phyloP scores from a whole-genome alignment of 1,140 invertebrate genomes.

The Lamellibrachia luymesi region DNA sequence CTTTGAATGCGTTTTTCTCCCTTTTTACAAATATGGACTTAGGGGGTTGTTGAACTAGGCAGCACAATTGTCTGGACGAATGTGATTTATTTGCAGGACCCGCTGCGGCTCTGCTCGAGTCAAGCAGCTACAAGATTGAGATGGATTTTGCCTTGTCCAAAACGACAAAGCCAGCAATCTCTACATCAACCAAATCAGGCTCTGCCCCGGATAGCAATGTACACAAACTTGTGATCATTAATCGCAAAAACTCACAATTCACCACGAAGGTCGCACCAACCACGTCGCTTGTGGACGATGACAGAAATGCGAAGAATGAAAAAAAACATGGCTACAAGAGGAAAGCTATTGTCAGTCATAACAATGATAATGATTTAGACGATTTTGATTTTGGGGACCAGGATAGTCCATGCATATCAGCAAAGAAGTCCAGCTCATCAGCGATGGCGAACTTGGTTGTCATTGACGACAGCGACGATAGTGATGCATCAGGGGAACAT shows the following conservation, averaged over 20 bases:
- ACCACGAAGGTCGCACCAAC: background rate
- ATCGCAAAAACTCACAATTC: conserved; percentile 11
- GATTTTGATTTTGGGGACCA: conserved; percentile 2
- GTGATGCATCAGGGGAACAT: background rate
- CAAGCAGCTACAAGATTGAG: background rate
- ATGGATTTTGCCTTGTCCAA: conserved; percentile 8
- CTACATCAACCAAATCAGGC: background rate
- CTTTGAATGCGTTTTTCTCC: too few species aligned
- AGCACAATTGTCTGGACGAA: background rate
- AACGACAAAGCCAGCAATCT: background rate
- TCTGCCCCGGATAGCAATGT: background rate
- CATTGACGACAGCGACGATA: background rate
- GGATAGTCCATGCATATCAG: conserved; percentile 10
- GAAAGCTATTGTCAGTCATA: background rate
- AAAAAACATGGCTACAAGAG: background rate
- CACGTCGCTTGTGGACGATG: background rate
- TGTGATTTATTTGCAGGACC: background rate
- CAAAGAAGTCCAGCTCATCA: conserved; percentile 2
- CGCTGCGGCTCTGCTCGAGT: background rate
- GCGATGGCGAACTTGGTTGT: background rate
- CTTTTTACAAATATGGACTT: too few species aligned
- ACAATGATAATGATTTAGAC: background rate
- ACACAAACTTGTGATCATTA: background rate
- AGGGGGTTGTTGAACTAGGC: too few species aligned
- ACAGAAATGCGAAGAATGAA: background rate